Conservation (phyloP, 30 jellyfish, hydroid and myxozoan genomes). For the Sanderia malayensis region DNA sequence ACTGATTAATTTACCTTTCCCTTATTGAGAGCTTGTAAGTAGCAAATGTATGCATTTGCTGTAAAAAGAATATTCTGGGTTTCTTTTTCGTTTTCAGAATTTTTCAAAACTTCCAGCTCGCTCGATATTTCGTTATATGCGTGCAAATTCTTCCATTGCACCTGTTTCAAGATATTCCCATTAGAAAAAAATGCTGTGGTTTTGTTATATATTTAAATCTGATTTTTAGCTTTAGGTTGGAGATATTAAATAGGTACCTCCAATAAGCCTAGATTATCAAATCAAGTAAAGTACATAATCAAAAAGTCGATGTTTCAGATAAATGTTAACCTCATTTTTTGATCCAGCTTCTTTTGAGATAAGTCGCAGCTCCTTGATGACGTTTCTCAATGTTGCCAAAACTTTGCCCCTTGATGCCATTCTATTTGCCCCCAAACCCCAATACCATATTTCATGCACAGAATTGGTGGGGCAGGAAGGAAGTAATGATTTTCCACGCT, state of each 20-base stretch:
- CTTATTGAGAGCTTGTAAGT: conserved; percentile 13
- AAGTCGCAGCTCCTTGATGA: neutral
- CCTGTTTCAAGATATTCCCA: too few species aligned
- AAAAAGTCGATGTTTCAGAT: too few species aligned
- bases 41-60: conserved; percentile 16
- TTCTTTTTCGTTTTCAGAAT: conserved; percentile 4
- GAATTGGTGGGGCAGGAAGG: too few species aligned
- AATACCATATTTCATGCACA: too few species aligned
- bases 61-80: conserved; percentile 7
- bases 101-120: neutral
- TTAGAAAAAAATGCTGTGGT: too few species aligned
- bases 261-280: too few species aligned
- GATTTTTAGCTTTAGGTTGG: too few species aligned
- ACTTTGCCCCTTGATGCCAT: neutral
- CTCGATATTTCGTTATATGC: neutral
- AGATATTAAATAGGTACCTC: too few species aligned
- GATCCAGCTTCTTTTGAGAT: neutral
- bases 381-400: neutral
- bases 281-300: too few species aligned
- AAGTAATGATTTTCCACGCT: too few species aligned
- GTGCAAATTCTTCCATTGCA: neutral
- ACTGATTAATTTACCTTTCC: conserved; percentile 25
- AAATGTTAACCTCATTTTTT: neutral
- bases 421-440: too few species aligned
- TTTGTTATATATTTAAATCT: too few species aligned